Conservation (phyloP, 1,140 invertebrate genomes). For the Heliothis subflexa region DNA sequence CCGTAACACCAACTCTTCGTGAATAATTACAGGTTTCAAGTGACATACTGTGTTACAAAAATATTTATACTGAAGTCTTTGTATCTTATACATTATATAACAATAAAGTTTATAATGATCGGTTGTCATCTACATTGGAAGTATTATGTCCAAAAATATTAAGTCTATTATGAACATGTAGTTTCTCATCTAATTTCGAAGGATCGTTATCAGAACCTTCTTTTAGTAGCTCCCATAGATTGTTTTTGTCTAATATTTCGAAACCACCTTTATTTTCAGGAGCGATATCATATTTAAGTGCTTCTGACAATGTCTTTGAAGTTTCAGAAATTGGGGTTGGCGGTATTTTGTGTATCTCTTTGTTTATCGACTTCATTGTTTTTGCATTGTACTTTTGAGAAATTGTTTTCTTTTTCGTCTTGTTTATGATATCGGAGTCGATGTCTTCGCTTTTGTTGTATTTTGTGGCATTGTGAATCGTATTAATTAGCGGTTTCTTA, state of each 20-base stretch:
- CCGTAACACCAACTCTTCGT: not conserved
- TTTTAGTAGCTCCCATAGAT: constrained; percentile 87
- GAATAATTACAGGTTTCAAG: constrained; percentile 52
- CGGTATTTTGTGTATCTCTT: constrained; percentile 85
- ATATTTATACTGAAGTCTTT: constrained; percentile 80
- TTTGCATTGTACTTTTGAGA: constrained; percentile 64
- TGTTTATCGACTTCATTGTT: constrained; percentile 85
- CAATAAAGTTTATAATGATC: constrained; percentile 81
- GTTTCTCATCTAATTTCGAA: constrained; percentile 75
- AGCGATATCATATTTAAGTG: constrained; percentile 72
- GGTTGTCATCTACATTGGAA: constrained; percentile 71
- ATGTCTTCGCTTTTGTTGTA: constrained; percentile 58
- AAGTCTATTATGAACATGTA: constrained; percentile 71
- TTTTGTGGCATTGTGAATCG: constrained; percentile 53
- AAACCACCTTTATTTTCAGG: constrained; percentile 86
- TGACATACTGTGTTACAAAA: constrained; percentile 76
- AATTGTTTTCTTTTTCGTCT: constrained; percentile 63
- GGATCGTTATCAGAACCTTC: constrained; percentile 78
- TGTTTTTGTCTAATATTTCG: constrained; percentile 87
- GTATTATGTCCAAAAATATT: constrained; percentile 60
- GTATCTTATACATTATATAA: constrained; percentile 80
- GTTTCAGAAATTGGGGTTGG: constrained; percentile 82
- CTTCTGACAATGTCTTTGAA: constrained; percentile 71
- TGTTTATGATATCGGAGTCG: constrained; percentile 59
- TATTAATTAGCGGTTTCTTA: constrained; percentile 64